Conservation (phyloP, 1,140 invertebrate genomes). For the Chlorops oryzae region DNA sequence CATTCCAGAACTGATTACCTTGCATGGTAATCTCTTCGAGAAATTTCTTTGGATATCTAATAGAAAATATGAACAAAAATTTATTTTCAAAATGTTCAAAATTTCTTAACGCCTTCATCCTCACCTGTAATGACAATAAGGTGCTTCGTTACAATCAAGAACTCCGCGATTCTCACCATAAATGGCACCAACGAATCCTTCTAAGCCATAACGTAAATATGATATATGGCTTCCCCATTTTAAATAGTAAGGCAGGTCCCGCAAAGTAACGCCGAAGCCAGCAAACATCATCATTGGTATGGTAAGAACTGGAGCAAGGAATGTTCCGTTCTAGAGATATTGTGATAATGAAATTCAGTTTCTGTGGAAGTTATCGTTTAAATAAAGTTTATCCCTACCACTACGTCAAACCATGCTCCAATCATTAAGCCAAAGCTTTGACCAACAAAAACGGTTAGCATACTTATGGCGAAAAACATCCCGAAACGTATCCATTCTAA, state of each 20-base stretch:
- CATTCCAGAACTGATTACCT: constrained; percentile 75
- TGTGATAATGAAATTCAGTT: constrained; percentile 1
- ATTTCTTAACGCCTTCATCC: too few species aligned
- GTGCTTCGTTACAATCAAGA: constrained; percentile 56
- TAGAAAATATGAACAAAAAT: constrained; percentile 22
- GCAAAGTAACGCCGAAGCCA: constrained; percentile 70
- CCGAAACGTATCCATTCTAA: constrained; percentile 65
- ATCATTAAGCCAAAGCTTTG: constrained; percentile 85
- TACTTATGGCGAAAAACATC: constrained; percentile 75
- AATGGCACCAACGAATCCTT: constrained; percentile 74
- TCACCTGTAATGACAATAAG: constrained; percentile 70
- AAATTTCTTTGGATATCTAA: constrained; percentile 64
- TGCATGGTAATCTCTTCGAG: constrained; percentile 73
- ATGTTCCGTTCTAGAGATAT: constrained; percentile 66
- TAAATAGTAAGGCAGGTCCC: constrained; percentile 71
- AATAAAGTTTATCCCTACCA: constrained; percentile 56
- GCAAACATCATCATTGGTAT: constrained; percentile 86
- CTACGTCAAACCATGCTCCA: constrained; percentile 74
- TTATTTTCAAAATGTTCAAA: neutral
- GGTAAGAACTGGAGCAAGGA: constrained; percentile 68
- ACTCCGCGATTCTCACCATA: constrained; percentile 68
- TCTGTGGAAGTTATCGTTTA: neutral
- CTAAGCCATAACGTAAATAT: constrained; percentile 82
- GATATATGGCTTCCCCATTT: constrained; percentile 84
- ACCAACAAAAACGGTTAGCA: constrained; percentile 78